Evolutionary conservation across 2,113 vertebrate genomes (phyloP).

Genomic region (Chionodraco myersi): DNA sequence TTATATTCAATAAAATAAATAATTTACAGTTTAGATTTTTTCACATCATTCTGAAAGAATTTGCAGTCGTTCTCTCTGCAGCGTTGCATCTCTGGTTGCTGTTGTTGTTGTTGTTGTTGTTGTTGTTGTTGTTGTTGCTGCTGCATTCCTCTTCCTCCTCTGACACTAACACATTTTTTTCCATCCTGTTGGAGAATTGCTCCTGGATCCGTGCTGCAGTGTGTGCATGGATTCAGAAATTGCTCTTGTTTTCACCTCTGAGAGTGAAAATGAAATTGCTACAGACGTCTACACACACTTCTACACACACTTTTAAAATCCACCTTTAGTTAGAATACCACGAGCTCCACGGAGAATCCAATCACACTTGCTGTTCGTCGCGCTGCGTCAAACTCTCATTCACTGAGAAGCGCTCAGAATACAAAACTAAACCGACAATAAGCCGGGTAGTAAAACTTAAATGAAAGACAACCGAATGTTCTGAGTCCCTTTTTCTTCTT

Average conservation of each 20-base stretch:
- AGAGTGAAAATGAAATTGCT: no score
- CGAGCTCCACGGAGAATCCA: neutral
- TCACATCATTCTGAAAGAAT: no score
- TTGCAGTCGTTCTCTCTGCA: no score
- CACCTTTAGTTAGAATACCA: neutral
- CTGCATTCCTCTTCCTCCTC: neutral
- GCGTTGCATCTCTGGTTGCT: no score
- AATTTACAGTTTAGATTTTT: no score
- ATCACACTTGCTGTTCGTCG: neutral
- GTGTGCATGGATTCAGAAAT: conserved; percentile 20
- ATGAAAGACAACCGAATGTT: conserved; percentile 46
- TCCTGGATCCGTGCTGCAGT: neutral
- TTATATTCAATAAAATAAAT: no score
- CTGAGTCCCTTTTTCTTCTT: conserved; percentile 38
- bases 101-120: neutral
- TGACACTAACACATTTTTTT: conserved; percentile 27
- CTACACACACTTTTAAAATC: neutral
- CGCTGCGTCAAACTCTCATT: neutral
- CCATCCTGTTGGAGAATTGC: conserved; percentile 23
- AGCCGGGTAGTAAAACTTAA: neutral
- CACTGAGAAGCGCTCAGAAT: neutral
- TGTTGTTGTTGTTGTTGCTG: neutral
- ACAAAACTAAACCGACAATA: neutral
- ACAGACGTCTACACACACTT: neutral
- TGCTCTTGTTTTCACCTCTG: neutral